Evolutionary conservation across 2,797 vertebrate genomes (phyloP).

Genomic region (Cyclura pinguis): DNA sequence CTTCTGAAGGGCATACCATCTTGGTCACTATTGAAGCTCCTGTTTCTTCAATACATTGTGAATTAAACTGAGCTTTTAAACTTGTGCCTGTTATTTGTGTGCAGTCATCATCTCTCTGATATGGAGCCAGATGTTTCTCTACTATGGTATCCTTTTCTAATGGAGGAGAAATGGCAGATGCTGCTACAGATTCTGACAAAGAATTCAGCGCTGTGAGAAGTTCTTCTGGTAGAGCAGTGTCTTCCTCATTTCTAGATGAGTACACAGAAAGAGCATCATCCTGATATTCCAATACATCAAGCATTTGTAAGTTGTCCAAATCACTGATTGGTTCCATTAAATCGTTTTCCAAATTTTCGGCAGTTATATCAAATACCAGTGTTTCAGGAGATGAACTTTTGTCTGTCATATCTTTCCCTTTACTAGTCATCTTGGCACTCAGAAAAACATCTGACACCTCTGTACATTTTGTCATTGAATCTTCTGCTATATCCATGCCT

Average conservation of each 20-base stretch:
- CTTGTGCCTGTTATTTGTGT: conserved; percentile 55
- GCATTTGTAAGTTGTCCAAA: conserved; percentile 45
- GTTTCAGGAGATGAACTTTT: conserved; percentile 56
- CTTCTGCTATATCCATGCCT: conserved; percentile 44
- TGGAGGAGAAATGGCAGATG: conserved; percentile 23
- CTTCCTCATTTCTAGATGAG: conserved; percentile 48
- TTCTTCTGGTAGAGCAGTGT: conserved; percentile 52
- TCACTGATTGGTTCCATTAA: conserved; percentile 47
- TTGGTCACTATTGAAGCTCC: conserved; percentile 33
- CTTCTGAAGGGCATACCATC: conserved; percentile 44
- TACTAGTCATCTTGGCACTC: not conserved
- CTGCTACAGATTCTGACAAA: conserved; percentile 56
- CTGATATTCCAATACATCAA: conserved; percentile 28
- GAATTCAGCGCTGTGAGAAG: conserved; percentile 56
- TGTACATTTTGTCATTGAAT: conserved; percentile 28
- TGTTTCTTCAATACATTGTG: conserved; percentile 47
- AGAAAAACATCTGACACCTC: conserved; percentile 45
- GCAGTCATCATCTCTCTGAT: conserved; percentile 60
- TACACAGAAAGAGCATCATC: conserved; percentile 8
- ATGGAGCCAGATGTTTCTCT: conserved; percentile 37
- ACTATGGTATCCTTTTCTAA: not conserved
- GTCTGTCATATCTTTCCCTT: conserved; percentile 45
- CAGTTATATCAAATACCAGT: conserved; percentile 45
- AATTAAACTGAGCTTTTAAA: conserved; percentile 51
- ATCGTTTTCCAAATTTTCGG: conserved; percentile 49